phyloP scores from a whole-genome alignment of 2,888 invertebrate genomes.

The Poecilobothrus nobilitatus region DNA sequence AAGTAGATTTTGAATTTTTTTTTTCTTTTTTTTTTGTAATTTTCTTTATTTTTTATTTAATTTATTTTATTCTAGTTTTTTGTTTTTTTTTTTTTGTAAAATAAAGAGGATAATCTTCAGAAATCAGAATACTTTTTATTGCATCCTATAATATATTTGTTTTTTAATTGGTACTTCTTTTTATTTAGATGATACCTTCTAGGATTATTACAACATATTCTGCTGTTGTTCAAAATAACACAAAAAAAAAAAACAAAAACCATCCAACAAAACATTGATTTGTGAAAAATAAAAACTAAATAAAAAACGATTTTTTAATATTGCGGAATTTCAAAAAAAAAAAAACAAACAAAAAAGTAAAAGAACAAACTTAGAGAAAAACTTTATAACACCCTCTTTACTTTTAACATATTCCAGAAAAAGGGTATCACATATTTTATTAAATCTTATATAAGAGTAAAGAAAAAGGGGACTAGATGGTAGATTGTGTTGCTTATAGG shows the following conservation, averaged over 20 bases:
- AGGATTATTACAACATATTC: neutral
- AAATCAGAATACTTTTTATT: neutral
- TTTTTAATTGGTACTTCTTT: slow-evolving; percentile 4
- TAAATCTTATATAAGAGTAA: too few relatives aligned
- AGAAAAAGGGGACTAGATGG: too few relatives aligned
- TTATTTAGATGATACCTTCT: neutral
- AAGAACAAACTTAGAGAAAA: too few relatives aligned
- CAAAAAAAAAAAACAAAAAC: neutral
- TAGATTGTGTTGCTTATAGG: too few relatives aligned
- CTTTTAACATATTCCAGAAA: too few relatives aligned
- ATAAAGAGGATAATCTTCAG: slow-evolving; percentile 4
- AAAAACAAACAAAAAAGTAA: too few relatives aligned
- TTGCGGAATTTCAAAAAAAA: too few relatives aligned
- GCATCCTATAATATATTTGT: neutral
- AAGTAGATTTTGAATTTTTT: neutral
- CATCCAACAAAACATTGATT: neutral
- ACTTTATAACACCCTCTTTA: too few relatives aligned
- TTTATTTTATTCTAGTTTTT: too few relatives aligned
- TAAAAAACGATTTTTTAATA: neutral
- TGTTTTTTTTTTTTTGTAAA: neutral
- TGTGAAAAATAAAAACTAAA: neutral
- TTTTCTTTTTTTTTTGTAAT: too few relatives aligned
- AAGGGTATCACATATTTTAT: too few relatives aligned
- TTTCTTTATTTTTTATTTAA: too few relatives aligned
- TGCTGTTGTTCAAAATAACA: neutral